Conservation (phyloP, 2,113 vertebrate genomes). For the Callipepla californica region DNA sequence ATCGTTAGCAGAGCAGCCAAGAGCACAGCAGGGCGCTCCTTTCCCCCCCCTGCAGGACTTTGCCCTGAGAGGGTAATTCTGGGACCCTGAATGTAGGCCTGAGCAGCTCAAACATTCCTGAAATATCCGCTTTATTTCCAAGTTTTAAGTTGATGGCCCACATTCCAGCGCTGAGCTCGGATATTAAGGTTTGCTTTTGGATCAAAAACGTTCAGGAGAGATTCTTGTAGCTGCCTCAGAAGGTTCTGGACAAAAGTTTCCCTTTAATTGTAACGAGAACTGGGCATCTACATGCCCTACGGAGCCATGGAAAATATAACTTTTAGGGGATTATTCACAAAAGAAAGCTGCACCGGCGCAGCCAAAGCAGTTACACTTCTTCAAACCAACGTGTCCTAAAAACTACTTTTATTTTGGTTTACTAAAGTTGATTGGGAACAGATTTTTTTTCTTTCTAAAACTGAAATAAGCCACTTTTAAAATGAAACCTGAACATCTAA, state of each 20-base stretch:
- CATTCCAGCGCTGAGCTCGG: constrained; percentile 49
- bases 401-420: constrained; percentile 70
- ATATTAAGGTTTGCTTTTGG: constrained; percentile 62
- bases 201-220: constrained; percentile 51
- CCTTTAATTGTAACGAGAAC: constrained; percentile 65
- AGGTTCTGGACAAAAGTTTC: constrained; percentile 64
- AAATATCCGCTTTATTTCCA: constrained; percentile 65
- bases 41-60: neutral
- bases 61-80: neutral
- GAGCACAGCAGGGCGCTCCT: neutral
- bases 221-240: constrained; percentile 65
- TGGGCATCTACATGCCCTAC: constrained; percentile 68
- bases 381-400: constrained; percentile 65
- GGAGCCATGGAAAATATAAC: constrained; percentile 65
- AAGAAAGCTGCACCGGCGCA: constrained; percentile 65
- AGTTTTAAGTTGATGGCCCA: constrained; percentile 20
- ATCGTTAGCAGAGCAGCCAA: neutral
- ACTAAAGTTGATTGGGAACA: constrained; percentile 64
- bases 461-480: constrained; percentile 59
- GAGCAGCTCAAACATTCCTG: constrained; percentile 61
- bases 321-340: constrained; percentile 58
- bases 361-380: constrained; percentile 61
- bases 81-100: constrained; percentile 26
- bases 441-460: neutral
- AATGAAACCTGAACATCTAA: constrained; percentile 58